phyloP scores from a whole-genome alignment of 2,888 invertebrate species.

The Steinernema carpocapsae region DNA sequence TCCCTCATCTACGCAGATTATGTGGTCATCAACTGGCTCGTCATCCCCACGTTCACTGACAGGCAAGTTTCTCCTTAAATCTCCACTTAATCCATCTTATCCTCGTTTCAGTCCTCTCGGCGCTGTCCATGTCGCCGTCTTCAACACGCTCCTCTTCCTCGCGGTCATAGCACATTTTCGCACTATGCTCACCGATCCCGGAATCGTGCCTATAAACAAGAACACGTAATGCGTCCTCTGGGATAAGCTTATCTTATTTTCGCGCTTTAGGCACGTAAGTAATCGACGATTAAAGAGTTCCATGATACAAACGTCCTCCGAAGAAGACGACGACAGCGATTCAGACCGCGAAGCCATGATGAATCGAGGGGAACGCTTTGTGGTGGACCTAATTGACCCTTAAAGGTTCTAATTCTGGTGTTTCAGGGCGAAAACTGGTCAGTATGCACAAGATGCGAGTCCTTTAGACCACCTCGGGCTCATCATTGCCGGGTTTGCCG shows the following conservation, averaged over 20 bases:
- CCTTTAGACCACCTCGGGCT: slow-evolving; percentile 80
- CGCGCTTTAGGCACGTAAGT: slow-evolving; percentile 1
- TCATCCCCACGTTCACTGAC: slow-evolving; percentile 81
- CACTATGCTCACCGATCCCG: slow-evolving; percentile 87
- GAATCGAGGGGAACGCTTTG: slow-evolving; percentile 26
- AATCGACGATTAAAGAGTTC: slow-evolving; percentile 7
- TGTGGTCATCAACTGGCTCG: slow-evolving; percentile 83
- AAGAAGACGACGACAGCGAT: slow-evolving; percentile 39
- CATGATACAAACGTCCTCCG: slow-evolving; percentile 45
- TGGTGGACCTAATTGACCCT: slow-evolving; percentile 7
- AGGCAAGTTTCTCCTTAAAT: slow-evolving; percentile 74
- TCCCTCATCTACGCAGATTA: slow-evolving; percentile 86
- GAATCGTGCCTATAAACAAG: slow-evolving; percentile 79
- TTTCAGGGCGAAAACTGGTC: slow-evolving; percentile 73
- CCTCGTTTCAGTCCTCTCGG: slow-evolving; percentile 38
- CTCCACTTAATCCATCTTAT: not conserved
- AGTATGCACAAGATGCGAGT: slow-evolving; percentile 81
- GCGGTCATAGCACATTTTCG: slow-evolving; percentile 80
- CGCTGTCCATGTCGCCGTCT: slow-evolving; percentile 77
- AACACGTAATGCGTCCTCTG: slow-evolving; percentile 71
- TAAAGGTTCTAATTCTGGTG: not conserved
- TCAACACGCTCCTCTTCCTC: slow-evolving; percentile 81
- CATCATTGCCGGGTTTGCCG: slow-evolving; percentile 88
- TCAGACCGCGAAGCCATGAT: slow-evolving; percentile 36
- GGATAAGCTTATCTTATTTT: slow-evolving; percentile 73